phyloP scores from a whole-genome alignment of 2,797 vertebrate species.

The Ctenosaura bakeri region DNA sequence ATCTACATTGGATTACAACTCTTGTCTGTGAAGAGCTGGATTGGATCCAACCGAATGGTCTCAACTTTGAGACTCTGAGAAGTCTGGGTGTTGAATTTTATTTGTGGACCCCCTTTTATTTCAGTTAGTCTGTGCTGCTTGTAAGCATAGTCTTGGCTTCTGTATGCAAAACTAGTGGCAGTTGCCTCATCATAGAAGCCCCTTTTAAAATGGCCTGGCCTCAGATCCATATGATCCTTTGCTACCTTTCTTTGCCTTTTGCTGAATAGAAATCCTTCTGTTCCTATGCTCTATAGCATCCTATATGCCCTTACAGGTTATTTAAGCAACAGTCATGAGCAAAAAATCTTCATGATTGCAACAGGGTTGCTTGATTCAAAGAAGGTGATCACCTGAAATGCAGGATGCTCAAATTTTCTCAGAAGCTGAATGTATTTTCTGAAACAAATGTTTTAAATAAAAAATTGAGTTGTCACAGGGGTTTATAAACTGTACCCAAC shows the following conservation, averaged over 20 bases:
- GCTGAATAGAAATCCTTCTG: neutral
- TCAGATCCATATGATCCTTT: neutral
- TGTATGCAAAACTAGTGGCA: neutral
- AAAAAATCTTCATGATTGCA: neutral
- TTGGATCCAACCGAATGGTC: neutral
- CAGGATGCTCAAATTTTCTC: neutral
- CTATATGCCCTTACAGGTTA: neutral
- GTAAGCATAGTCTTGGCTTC: neutral
- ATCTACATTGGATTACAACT: neutral
- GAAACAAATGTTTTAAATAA: too few relatives aligned
- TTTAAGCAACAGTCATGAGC: neutral
- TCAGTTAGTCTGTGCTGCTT: neutral
- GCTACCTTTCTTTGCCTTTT: neutral
- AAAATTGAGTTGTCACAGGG: too few relatives aligned
- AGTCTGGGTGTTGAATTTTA: neutral
- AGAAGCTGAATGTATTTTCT: neutral
- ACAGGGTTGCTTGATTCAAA: neutral
- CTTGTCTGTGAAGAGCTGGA: neutral
- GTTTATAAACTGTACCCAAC: too few relatives aligned
- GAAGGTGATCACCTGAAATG: neutral
- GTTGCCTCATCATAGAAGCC: neutral
- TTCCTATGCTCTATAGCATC: neutral
- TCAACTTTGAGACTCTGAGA: neutral
- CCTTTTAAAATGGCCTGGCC: neutral
- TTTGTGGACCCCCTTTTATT: neutral